Evolutionary conservation across 2,888 invertebrate species (phyloP), one percentile per base, ranked within the genome.

Genomic region (Saturnia pavonia): DNA sequence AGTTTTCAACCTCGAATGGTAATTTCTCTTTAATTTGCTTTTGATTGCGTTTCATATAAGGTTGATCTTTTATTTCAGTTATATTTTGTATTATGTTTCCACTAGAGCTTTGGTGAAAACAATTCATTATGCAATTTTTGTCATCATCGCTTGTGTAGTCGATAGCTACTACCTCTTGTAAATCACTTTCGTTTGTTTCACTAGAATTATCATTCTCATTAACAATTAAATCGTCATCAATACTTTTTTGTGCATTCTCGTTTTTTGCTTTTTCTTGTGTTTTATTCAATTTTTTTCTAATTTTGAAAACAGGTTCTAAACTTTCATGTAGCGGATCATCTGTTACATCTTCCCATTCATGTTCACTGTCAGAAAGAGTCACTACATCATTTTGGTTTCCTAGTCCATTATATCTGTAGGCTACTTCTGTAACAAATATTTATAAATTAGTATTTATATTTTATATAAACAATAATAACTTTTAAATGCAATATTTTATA

Each of bases 251-350:
- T 67, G 73, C 16, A 71, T 72, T 7, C 22, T 22, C 25, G 70
- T 73, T 77, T 34, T 73, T 72, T 7, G 73, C 70, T 68, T 72
- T 3, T 3, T 82, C 75, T 70, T 82, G 77, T 4, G 89, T 87
- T 70, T 77, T 81, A 68, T 88, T 87, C 0, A 87, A 79, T 34
- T 34, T 34, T 34, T 34, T 80, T 71, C 88, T 88, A 69, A 85
- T 90, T 65, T 79, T 88, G 70, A 92, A 89, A 0, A 83, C 80
- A 0, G 92, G 92, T 74, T 92, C 92, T 1, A 92, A 79, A 54
- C 91, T 91, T 68, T 91, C 88, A 48, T 90, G 91, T 60, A 81
- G 81, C 0, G 84, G 78, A 4, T 60, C 57, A 69, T 88, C 88
- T 0, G 76, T 75, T 40, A 82, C 82, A 16, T 83, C 85, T 0